phyloP scores from a whole-genome alignment of 2,888 invertebrate species.

The Escarpia spicata region DNA sequence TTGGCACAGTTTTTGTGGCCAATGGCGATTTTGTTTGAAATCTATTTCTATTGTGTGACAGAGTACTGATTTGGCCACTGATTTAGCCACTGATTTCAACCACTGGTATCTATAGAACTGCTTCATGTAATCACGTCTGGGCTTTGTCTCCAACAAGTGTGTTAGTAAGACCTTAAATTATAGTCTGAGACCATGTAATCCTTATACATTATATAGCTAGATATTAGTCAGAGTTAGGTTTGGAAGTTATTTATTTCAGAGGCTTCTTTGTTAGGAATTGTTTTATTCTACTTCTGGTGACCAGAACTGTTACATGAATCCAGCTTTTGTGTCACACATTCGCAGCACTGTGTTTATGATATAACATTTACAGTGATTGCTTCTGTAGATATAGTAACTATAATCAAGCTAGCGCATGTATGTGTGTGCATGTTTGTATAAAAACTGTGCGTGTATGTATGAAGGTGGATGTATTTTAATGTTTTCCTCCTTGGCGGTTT shows the following conservation, averaged over 20 bases:
- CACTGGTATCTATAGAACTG: not conserved
- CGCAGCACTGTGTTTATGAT: too few relatives aligned
- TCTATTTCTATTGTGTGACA: not conserved
- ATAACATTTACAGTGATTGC: too few relatives aligned
- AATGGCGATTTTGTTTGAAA: not conserved
- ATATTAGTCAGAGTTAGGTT: not conserved
- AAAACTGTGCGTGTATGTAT: too few relatives aligned
- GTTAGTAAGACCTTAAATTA: not conserved
- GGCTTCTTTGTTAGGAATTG: not conserved
- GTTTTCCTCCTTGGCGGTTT: too few relatives aligned
- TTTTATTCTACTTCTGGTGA: not conserved
- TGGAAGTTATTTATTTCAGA: not conserved
- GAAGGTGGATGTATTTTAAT: too few relatives aligned
- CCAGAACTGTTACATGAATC: not conserved
- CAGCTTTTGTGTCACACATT: too few relatives aligned
- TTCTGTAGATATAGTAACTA: too few relatives aligned
- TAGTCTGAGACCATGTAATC: not conserved
- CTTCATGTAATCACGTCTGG: not conserved
- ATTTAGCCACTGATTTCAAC: not conserved
- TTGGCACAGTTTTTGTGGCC: constrained; percentile 4
- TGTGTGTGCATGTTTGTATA: too few relatives aligned
- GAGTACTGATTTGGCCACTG: not conserved
- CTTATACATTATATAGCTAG: not conserved
- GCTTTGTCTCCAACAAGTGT: not conserved
- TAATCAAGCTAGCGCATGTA: too few relatives aligned